Percentiles rank a stretch among this genome's conserved stretches.
Evolutionary conservation across 1,140 invertebrate species (phyloP).

Genomic region (Ruditapes philippinarum): DNA sequence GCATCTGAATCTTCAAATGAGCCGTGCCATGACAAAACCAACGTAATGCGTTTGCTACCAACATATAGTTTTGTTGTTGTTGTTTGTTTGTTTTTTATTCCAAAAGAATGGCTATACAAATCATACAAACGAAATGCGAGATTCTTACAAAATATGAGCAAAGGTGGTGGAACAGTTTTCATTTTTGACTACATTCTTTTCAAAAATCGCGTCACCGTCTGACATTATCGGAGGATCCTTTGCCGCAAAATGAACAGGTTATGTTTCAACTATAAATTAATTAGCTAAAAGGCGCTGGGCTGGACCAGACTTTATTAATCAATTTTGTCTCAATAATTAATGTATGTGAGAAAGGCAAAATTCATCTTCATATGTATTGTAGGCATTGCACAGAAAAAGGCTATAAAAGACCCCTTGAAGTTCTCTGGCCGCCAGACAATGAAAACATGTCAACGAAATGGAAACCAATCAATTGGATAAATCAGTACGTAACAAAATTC

Average conservation of each 20-base stretch:
- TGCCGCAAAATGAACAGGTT: neutral
- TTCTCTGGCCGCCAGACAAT: neutral
- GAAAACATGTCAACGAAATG: constrained; percentile 16
- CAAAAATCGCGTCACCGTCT: neutral
- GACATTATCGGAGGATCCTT: neutral
- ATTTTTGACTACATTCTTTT: neutral
- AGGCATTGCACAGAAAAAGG: constrained; percentile 9
- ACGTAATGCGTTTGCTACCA: too few species aligned
- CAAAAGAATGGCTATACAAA: neutral
- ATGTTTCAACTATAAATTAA: constrained; percentile 42
- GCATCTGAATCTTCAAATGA: too few species aligned
- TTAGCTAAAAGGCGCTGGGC: constrained; percentile 49
- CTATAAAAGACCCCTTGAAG: neutral
- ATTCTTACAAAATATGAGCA: too few species aligned
- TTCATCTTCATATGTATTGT: constrained; percentile 30
- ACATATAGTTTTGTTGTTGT: too few species aligned
- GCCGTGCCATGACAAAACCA: too few species aligned
- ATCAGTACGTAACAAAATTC: constrained; percentile 26
- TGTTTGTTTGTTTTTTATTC: too few species aligned
- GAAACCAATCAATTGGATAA: constrained; percentile 28
- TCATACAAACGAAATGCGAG: too few species aligned
- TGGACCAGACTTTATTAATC: constrained; percentile 1
- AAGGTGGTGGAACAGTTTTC: neutral
- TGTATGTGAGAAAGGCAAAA: constrained; percentile 28
- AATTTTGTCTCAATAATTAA: constrained; percentile 51